phyloP scores from a whole-genome alignment of 2,797 vertebrate genomes.

The Jordanella pulchra region DNA sequence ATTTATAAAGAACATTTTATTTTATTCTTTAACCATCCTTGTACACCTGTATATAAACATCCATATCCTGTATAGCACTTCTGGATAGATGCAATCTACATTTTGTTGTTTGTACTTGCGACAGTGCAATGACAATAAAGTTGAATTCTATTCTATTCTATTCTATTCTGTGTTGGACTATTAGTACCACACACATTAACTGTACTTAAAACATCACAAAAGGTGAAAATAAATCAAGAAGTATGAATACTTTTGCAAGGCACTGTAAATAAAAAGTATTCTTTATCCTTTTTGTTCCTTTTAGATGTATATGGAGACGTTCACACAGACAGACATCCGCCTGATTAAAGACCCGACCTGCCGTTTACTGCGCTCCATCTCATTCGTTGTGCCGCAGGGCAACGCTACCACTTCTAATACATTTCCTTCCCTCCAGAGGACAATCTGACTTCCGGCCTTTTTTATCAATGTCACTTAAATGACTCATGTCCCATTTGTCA shows the following conservation, averaged over 20 bases:
- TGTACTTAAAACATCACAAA: neutral
- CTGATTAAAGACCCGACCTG: conserved; percentile 39
- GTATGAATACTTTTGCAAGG: neutral
- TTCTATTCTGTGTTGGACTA: too few relatives aligned
- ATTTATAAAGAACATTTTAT: too few relatives aligned
- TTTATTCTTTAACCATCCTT: too few relatives aligned
- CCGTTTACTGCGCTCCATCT: conserved; percentile 34
- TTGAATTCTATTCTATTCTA: too few relatives aligned
- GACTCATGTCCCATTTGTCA: conserved; percentile 56
- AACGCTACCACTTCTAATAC: conserved; percentile 51
- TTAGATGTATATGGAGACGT: conserved; percentile 15
- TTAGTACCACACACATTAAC: neutral
- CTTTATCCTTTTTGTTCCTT: conserved; percentile 2
- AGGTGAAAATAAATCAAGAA: neutral
- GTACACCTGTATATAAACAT: too few relatives aligned
- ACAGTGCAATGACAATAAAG: too few relatives aligned
- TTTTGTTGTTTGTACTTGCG: too few relatives aligned
- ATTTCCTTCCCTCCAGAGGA: conserved; percentile 50
- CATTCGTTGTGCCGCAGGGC: conserved; percentile 49
- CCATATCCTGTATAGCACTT: too few relatives aligned
- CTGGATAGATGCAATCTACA: too few relatives aligned
- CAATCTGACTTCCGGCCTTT: conserved; percentile 64
- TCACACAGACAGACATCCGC: conserved; percentile 2
- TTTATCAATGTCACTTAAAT: conserved; percentile 65
- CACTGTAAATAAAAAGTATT: neutral